Conservation (phyloP, 1,140 invertebrate species). For the Eumaeus atala region DNA sequence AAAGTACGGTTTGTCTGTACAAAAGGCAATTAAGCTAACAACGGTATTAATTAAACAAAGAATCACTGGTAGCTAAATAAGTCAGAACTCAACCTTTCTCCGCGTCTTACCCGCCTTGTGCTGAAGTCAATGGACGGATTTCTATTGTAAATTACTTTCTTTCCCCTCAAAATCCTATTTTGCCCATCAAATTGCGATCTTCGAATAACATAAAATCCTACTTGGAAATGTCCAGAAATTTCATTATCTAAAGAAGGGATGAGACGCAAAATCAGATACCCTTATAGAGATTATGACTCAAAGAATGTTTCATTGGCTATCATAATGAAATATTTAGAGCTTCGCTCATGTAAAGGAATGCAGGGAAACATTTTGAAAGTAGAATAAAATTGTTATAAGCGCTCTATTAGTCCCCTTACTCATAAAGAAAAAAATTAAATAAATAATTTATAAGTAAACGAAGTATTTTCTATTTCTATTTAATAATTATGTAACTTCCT, state of each 20-base stretch:
- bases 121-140: not conserved
- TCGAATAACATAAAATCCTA: constrained; percentile 49
- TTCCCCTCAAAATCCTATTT: constrained; percentile 26
- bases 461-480: not conserved
- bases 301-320: constrained; percentile 49
- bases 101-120: not conserved
- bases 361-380: not conserved
- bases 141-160: constrained; percentile 23
- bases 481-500: too few species aligned
- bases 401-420: not conserved
- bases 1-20: not conserved
- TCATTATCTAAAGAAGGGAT: constrained; percentile 53
- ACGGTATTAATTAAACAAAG: constrained; percentile 2
- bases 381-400: not conserved
- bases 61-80: not conserved
- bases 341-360: not conserved
- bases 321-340: constrained; percentile 52
- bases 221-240: constrained; percentile 56
- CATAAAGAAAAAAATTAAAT: not conserved
- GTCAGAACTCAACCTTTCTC: too few species aligned
- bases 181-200: constrained; percentile 39
- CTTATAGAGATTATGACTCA: constrained; percentile 40
- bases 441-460: not conserved
- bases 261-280: constrained; percentile 33
- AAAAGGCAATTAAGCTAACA: constrained; percentile 5